Evolutionary conservation across 2,113 vertebrate species (phyloP).

Genomic region (Geococcyx californianus): DNA sequence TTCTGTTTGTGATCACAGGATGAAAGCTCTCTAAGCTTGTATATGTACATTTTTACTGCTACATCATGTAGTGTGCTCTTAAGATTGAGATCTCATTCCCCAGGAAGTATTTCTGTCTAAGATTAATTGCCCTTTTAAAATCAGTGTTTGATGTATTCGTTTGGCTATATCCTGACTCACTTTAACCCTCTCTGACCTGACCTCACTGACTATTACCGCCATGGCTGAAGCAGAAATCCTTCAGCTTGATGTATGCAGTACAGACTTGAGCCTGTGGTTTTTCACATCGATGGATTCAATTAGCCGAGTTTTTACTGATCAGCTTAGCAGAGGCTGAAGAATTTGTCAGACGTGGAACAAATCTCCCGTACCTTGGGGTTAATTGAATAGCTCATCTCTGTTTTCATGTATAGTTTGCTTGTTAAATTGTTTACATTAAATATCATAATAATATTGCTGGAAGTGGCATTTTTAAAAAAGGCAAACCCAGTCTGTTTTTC

Average conservation of each 20-base stretch:
- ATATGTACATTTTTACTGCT: slow-evolving; percentile 83
- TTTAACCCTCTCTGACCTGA: slow-evolving; percentile 85
- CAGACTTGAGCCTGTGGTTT: slow-evolving; percentile 74
- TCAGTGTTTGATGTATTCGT: slow-evolving; percentile 82
- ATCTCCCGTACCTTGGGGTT: slow-evolving; percentile 36
- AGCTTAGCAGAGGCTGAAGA: slow-evolving; percentile 59
- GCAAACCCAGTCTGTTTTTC: neutral
- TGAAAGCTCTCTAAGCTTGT: slow-evolving; percentile 79
- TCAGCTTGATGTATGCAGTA: slow-evolving; percentile 77
- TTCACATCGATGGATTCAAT: slow-evolving; percentile 77
- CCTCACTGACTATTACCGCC: slow-evolving; percentile 73
- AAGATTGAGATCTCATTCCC: slow-evolving; percentile 82
- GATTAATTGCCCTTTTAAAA: slow-evolving; percentile 87
- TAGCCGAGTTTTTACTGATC: slow-evolving; percentile 74
- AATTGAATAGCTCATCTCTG: slow-evolving; percentile 14
- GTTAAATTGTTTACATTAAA: slow-evolving; percentile 8
- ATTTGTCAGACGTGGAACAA: slow-evolving; percentile 63
- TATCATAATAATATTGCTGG: neutral
- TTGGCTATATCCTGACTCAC: slow-evolving; percentile 79
- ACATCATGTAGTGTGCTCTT: slow-evolving; percentile 80
- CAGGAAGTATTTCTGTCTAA: slow-evolving; percentile 82
- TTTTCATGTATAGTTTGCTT: neutral
- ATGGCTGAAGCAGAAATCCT: slow-evolving; percentile 72
- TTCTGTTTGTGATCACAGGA: slow-evolving; percentile 83
- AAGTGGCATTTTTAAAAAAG: neutral